Evolutionary conservation across 2,113 vertebrate species (phyloP).

Genomic region (Cervus canadensis): DNA sequence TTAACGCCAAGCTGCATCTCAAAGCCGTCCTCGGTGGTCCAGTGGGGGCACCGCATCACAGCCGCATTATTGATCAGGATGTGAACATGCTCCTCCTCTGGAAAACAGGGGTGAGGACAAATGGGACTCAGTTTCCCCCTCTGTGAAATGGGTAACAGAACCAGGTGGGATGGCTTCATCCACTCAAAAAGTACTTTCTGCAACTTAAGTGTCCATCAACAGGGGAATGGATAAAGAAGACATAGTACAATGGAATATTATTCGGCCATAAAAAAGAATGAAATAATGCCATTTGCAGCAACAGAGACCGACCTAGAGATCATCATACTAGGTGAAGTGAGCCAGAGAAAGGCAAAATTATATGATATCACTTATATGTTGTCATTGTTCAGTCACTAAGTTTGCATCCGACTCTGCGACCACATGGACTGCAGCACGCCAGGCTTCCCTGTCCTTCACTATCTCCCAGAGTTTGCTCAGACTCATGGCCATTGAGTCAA

Average conservation of each 20-base stretch:
- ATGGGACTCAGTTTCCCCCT: background rate
- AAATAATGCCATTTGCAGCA: background rate
- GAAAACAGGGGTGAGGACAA: background rate
- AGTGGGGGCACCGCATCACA: slow-evolving; percentile 88
- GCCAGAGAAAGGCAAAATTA: background rate
- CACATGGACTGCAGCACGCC: background rate
- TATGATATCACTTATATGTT: background rate
- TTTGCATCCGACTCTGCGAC: rapidly evolving
- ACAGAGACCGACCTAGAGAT: background rate
- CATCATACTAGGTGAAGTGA: background rate
- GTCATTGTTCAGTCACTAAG: background rate
- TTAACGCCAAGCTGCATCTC: slow-evolving; percentile 93
- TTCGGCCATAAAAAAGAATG: background rate
- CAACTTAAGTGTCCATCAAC: background rate
- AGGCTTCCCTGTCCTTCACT: background rate
- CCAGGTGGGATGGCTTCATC: background rate
- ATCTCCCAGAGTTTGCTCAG: background rate
- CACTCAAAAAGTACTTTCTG: background rate
- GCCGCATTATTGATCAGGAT: slow-evolving; percentile 90
- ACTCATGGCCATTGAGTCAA: background rate
- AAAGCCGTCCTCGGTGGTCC: slow-evolving; percentile 89
- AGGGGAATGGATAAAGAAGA: background rate
- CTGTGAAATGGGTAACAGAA: too few relatives aligned
- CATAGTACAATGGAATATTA: rapidly evolving
- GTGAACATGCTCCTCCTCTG: slow-evolving; percentile 86